phyloP scores from a whole-genome alignment of 2,797 vertebrate species.

The Margarornis squamiger region DNA sequence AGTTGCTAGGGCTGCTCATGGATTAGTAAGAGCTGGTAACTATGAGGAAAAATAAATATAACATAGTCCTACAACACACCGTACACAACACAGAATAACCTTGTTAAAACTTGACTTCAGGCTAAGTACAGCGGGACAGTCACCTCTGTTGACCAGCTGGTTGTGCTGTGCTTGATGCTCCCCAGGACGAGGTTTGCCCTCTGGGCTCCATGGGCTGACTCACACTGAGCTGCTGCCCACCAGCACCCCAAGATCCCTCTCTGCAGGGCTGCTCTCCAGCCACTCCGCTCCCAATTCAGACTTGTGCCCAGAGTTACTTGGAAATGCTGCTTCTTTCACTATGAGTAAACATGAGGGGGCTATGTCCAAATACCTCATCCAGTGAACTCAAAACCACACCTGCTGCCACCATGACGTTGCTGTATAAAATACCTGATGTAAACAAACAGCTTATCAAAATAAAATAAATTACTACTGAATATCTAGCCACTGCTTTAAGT shows the following conservation, averaged over 20 bases:
- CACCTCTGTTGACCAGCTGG: not conserved
- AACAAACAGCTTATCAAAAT: not conserved
- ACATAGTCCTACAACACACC: too few relatives aligned
- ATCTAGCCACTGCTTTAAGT: not conserved
- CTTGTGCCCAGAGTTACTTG: not conserved
- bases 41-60: too few relatives aligned
- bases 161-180: accelerated
- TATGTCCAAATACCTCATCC: not conserved
- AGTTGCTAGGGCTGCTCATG: too few relatives aligned
- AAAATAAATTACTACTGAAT: not conserved
- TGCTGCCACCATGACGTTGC: not conserved
- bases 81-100: too few relatives aligned
- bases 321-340: not conserved
- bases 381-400: not conserved
- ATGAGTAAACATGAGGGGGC: not conserved
- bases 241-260: not conserved
- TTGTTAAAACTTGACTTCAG: too few relatives aligned
- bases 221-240: not conserved
- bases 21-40: too few relatives aligned
- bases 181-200: not conserved
- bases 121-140: accelerated
- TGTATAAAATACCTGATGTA: not conserved
- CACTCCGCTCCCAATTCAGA: not conserved
- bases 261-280: not conserved
- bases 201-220: not conserved